Conservation (phyloP, 2,797 vertebrate genomes). For the Furcifer pardalis region DNA sequence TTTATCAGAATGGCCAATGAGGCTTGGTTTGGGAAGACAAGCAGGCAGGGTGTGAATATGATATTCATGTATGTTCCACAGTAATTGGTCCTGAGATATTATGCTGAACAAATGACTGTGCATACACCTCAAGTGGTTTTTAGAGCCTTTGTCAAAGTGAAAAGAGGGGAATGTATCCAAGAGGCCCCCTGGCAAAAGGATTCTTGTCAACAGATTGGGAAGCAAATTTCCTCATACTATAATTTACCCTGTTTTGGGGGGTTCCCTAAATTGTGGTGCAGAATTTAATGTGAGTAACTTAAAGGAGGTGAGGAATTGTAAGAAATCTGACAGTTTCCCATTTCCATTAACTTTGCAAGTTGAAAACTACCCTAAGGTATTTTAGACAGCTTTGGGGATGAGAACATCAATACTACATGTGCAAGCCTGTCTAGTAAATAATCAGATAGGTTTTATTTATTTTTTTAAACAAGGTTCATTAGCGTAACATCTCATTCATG, state of each 20-base stretch:
- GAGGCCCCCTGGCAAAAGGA: not conserved
- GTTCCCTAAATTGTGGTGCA: not conserved
- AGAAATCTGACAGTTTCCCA: not conserved
- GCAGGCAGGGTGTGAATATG: not conserved
- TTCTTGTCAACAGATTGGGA: not conserved
- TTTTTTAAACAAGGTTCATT: constrained; percentile 27
- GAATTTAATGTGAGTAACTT: not conserved
- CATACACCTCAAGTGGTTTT: too few species aligned
- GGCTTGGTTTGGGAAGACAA: not conserved
- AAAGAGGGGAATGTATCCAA: not conserved
- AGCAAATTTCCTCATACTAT: not conserved
- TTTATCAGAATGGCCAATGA: not conserved
- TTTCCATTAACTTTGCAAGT: not conserved
- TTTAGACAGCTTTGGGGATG: not conserved
- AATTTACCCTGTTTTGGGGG: not conserved
- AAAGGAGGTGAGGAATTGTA: not conserved
- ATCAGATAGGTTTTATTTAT: not conserved
- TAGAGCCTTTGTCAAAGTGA: not conserved
- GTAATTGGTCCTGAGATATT: not conserved
- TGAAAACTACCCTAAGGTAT: not conserved
- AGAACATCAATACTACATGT: not conserved
- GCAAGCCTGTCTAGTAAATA: not conserved
- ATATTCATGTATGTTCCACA: not conserved
- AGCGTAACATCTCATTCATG: not conserved
- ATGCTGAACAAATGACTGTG: not conserved